Percentiles rank a stretch among this genome's conserved stretches.
phyloP scores from a whole-genome alignment of 2,797 vertebrate genomes.

The Hoplostethus atlanticus region DNA sequence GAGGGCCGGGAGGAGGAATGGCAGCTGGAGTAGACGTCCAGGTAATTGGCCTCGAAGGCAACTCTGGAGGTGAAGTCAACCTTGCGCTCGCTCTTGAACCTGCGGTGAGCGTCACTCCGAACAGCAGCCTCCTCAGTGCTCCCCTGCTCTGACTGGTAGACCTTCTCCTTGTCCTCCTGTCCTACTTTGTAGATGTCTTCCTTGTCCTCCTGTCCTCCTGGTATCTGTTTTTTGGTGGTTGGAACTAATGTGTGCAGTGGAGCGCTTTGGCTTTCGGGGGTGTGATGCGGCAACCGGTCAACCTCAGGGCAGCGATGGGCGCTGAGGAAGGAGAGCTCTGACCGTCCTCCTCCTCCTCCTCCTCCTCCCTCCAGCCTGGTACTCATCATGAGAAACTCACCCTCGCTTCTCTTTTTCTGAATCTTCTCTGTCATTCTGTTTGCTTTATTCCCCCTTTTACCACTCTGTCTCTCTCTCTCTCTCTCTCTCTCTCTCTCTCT shows the following conservation, averaged over 20 bases:
- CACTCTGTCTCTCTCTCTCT: neutral
- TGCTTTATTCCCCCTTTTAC: neutral
- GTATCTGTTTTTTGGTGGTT: neutral
- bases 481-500: neutral
- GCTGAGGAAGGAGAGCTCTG: conserved; percentile 39
- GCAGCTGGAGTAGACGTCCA: conserved; percentile 78
- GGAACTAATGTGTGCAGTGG: neutral
- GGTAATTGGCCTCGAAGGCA: conserved; percentile 58
- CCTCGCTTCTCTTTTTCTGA: neutral
- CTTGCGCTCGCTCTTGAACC: too few relatives aligned
- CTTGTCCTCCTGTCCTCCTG: neutral
- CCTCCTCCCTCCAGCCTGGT: neutral
- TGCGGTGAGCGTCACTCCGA: too few relatives aligned
- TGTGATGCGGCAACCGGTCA: conserved; percentile 20
- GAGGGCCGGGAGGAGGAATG: conserved; percentile 55
- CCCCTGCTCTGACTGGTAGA: neutral
- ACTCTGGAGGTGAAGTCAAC: conserved; percentile 3
- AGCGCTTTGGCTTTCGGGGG: neutral
- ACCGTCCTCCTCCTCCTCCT: conserved; percentile 8
- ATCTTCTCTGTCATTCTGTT: neutral
- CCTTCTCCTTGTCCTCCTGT: neutral
- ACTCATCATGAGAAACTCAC: neutral
- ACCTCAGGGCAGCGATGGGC: conserved; percentile 63
- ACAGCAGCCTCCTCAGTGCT: too few relatives aligned
- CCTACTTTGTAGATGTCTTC: too few relatives aligned